Conservation (phyloP, 1,140 invertebrate species). For the Papilio helenus region DNA sequence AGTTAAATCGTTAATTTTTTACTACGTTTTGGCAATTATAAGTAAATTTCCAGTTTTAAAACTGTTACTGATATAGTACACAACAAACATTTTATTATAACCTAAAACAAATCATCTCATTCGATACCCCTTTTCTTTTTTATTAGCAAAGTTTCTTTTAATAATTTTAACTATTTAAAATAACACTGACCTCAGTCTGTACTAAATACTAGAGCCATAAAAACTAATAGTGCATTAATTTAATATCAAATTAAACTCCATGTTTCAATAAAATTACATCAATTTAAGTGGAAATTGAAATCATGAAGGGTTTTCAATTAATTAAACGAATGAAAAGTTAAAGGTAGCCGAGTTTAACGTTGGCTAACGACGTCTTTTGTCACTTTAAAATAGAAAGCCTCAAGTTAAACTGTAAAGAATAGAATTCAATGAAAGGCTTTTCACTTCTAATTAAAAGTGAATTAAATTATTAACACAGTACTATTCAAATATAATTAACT, state of each 20-base stretch:
- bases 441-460: slow-evolving; percentile 3
- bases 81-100: too few relatives aligned
- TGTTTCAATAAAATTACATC: not conserved
- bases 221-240: not conserved
- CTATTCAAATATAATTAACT: not conserved
- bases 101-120: too few relatives aligned
- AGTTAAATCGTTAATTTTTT: not conserved
- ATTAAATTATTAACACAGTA: not conserved
- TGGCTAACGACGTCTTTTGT: slow-evolving; percentile 22
- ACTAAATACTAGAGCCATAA: not conserved
- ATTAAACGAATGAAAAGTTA: slow-evolving; percentile 24
- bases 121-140: too few relatives aligned
- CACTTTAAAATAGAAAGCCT: not conserved
- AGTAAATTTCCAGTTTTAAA: not conserved
- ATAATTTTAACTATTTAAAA: not conserved
- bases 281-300: not conserved
- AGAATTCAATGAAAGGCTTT: not conserved
- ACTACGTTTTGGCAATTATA: not conserved
- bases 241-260: not conserved
- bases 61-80: too few relatives aligned
- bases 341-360: not conserved
- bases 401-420: not conserved
- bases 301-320: slow-evolving; percentile 10
- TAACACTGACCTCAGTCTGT: not conserved
- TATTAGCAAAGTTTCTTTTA: too few relatives aligned